Evolutionary conservation across 2,797 vertebrate species (phyloP).

Genomic region (Alcedo atthis): DNA sequence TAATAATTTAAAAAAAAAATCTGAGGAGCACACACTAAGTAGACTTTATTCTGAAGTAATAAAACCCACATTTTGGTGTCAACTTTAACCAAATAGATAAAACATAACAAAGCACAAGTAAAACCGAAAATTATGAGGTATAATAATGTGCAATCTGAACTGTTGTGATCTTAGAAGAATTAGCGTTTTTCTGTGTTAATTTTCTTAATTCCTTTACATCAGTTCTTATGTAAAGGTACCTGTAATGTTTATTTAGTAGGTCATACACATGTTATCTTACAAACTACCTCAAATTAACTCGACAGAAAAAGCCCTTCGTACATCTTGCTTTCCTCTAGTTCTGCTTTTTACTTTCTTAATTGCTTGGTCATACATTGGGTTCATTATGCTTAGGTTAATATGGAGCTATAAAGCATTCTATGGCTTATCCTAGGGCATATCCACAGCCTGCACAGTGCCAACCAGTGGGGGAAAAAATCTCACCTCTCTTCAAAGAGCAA

Average conservation of each 20-base stretch:
- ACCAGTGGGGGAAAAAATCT: not conserved
- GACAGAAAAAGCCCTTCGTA: not conserved
- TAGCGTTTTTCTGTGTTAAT: too few relatives aligned
- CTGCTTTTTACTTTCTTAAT: not conserved
- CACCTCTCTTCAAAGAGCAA: not conserved
- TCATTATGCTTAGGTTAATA: not conserved
- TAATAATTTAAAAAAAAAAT: not conserved
- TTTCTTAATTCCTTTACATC: not conserved
- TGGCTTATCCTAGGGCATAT: not conserved
- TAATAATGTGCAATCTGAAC: too few relatives aligned
- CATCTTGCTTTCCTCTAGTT: not conserved
- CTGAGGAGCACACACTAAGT: not conserved
- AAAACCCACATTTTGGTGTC: too few relatives aligned
- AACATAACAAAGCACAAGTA: not conserved
- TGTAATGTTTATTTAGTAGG: not conserved
- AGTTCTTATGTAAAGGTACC: not conserved
- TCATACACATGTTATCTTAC: not conserved
- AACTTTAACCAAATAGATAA: not conserved
- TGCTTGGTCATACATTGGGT: not conserved
- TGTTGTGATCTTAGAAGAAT: not conserved
- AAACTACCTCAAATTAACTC: not conserved
- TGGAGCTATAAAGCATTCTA: not conserved
- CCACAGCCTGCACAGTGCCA: not conserved
- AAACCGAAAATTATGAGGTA: not conserved
- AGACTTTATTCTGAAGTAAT: not conserved